Conservation (phyloP, 1,140 invertebrate species). For the Rhynchophorus ferrugineus region DNA sequence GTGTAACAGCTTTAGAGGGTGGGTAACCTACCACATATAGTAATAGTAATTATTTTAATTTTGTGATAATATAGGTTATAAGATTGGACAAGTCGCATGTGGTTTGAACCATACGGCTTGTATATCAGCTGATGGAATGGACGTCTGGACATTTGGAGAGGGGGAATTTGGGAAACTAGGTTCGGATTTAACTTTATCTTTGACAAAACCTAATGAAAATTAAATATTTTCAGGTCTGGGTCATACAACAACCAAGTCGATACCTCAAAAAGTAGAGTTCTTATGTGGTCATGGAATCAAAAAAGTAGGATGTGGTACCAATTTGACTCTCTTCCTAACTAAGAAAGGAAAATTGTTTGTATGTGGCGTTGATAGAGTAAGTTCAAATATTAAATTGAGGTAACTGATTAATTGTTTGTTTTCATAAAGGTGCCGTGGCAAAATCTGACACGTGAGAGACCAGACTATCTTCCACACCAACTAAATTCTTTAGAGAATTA, state of each 20-base stretch:
- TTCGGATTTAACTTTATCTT: slow-evolving; percentile 4
- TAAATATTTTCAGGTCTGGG: slow-evolving; percentile 43
- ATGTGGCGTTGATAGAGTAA: slow-evolving; percentile 52
- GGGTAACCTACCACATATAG: neutral
- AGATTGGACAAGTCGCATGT: slow-evolving; percentile 46
- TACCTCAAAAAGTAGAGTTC: slow-evolving; percentile 50
- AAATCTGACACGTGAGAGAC: slow-evolving; percentile 41
- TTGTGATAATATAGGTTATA: slow-evolving; percentile 29
- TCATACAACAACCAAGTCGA: slow-evolving; percentile 48
- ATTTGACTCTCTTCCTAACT: slow-evolving; percentile 58
- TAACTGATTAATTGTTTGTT: neutral
- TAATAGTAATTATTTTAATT: neutral
- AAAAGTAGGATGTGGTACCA: slow-evolving; percentile 56
- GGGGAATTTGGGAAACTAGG: slow-evolving; percentile 58
- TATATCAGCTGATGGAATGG: slow-evolving; percentile 49
- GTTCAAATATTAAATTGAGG: neutral
- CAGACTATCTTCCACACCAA: slow-evolving; percentile 37
- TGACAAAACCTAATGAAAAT: neutral
- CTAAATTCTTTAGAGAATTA: slow-evolving; percentile 45
- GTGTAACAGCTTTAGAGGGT: slow-evolving; percentile 44
- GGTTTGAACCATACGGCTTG: slow-evolving; percentile 60
- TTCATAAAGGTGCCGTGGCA: slow-evolving; percentile 45
- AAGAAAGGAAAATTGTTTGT: slow-evolving; percentile 53
- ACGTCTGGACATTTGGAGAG: slow-evolving; percentile 62
- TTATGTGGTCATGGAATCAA: slow-evolving; percentile 50